Conservation (phyloP, 2,113 vertebrate genomes). For the Mus musculus region GRCm39 chr12:8131501-8132000, state of each 20-base stretch:
- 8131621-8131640: not conserved
- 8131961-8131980: no score
- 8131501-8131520: no score
- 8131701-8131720: not conserved
- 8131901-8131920: no score
- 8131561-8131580: fast-evolving
- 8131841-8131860: not conserved
- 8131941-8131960: no score
- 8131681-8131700: not conserved
- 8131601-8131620: not conserved
- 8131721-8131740: not conserved
- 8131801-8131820: not conserved
- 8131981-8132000: no score
- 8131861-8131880: not conserved
- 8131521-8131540: not conserved
- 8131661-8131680: not conserved
- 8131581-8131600: no score
- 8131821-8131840: not conserved
- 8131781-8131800: not conserved
- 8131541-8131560: not conserved
- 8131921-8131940: no score
- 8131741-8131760: not conserved
- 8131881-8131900: not conserved
- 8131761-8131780: not conserved
- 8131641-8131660: not conserved